Conservation (phyloP, 2,888 invertebrate genomes). For the Rapana venosa region DNA sequence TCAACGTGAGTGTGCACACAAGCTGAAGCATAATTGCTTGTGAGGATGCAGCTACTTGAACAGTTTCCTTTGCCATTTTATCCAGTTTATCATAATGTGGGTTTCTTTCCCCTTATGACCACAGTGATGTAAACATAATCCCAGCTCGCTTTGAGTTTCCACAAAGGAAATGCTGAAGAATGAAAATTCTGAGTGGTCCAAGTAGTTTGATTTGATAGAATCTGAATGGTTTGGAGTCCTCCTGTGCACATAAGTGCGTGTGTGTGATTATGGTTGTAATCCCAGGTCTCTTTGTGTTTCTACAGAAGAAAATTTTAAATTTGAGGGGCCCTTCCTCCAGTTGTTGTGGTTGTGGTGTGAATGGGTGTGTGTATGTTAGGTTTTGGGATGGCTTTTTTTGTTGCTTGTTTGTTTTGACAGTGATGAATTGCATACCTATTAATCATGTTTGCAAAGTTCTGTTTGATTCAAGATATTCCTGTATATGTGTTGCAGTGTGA, state of each 20-base stretch:
- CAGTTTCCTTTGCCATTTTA: too few species aligned
- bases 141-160: slow-evolving; percentile 44
- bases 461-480: too few species aligned
- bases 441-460: too few species aligned
- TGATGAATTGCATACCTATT: too few species aligned
- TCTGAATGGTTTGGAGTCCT: not conserved
- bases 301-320: too few species aligned
- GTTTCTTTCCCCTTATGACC: not conserved
- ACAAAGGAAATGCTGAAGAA: slow-evolving; percentile 33
- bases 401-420: too few species aligned
- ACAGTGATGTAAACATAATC: slow-evolving; percentile 39
- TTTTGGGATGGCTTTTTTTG: not conserved
- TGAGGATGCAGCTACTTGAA: too few species aligned
- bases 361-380: not conserved
- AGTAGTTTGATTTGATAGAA: not conserved
- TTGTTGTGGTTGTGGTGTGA: not conserved
- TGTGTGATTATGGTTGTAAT: too few species aligned
- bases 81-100: too few species aligned
- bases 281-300: too few species aligned
- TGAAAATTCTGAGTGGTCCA: slow-evolving; percentile 21
- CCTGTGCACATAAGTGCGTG: not conserved
- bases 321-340: not conserved
- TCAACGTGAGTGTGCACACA: too few species aligned
- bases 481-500: slow-evolving; percentile 84
- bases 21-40: too few species aligned